Evolutionary conservation across 2,888 invertebrate species (phyloP), one percentile per base, ranked within the genome.

Genomic region (Chymomyza amoena): DNA sequence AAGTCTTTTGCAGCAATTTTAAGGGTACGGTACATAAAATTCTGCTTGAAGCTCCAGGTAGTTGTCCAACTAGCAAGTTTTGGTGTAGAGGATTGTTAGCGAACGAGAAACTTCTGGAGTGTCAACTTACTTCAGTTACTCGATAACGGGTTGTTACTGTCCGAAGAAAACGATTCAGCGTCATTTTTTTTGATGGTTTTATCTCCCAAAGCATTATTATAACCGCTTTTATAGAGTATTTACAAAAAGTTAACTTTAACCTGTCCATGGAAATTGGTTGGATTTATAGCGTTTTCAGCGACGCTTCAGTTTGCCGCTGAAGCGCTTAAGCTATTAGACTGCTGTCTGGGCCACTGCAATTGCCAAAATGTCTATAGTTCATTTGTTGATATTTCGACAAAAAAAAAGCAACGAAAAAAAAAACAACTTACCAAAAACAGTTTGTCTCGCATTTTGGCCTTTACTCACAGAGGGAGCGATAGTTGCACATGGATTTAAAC

Each of bases 301-400:
- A 45, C 39, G 39, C 39, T 45, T 45, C 13, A 45, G 39, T 10
- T 45, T 45, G 39, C 39, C 64, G 64, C 69, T 18, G 54, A 3
- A 18, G 20, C 2, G 18, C 10, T 51, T 51, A n/a, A 18, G 15
- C 18, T 54, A 16, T 18, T 18, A 13, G 18, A 57, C 57, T 25
- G 57, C 13, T 20, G 25, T 15, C 15, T 16, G 57, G 15, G 57
- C 57, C 57, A 82, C 82, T 80, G 85, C 68, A 77, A 72, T 84
- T 83, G 82, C 78, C 73, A 87, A 84, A 85, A 85, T 88, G 84
- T 85, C 84, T 85, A 84, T 82, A 88, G 84, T 85, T 88, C 84
- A 88, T 87, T 88, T 84, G 87, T 83, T 84, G 84, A 84, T 84
- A 84, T 86, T 84, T 84, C 71, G 86, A 9, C 66, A 67, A 65